Conservation (phyloP, 2,888 invertebrate genomes). For the Amiota communis region DNA sequence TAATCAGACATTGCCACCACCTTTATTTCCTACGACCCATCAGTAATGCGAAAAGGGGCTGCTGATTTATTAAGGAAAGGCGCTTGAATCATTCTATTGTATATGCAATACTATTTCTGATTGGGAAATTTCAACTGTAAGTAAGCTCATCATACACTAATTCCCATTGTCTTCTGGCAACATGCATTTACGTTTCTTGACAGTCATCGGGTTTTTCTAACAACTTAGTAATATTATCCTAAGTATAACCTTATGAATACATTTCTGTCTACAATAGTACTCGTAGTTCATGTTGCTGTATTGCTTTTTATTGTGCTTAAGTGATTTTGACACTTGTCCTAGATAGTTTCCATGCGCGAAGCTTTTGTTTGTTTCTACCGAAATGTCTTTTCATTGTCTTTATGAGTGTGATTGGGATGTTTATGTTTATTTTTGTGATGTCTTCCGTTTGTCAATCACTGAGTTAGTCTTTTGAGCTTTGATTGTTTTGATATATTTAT, state of each 20-base stretch:
- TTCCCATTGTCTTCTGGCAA: neutral
- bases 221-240: no score
- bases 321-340: conserved; percentile 65
- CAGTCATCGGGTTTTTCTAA: neutral
- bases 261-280: no score
- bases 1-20: no score
- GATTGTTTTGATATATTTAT: conserved; percentile 1
- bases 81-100: no score
- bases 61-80: no score
- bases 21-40: no score
- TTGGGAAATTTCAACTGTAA: neutral
- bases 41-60: no score
- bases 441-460: neutral
- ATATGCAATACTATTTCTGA: no score
- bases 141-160: neutral
- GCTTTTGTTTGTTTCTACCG: conserved; percentile 7
- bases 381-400: neutral
- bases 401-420: neutral
- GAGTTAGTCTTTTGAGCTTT: neutral
- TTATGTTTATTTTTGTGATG: neutral
- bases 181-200: neutral
- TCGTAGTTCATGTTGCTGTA: neutral
- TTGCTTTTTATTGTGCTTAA: conserved; percentile 50
- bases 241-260: no score
- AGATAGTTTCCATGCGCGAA: conserved; percentile 65